A percentile compares a stretch with the other conserved stretches of the same genome.
phyloP scores from a whole-genome alignment of 2,888 invertebrate species.

The Fragum whitleyi region DNA sequence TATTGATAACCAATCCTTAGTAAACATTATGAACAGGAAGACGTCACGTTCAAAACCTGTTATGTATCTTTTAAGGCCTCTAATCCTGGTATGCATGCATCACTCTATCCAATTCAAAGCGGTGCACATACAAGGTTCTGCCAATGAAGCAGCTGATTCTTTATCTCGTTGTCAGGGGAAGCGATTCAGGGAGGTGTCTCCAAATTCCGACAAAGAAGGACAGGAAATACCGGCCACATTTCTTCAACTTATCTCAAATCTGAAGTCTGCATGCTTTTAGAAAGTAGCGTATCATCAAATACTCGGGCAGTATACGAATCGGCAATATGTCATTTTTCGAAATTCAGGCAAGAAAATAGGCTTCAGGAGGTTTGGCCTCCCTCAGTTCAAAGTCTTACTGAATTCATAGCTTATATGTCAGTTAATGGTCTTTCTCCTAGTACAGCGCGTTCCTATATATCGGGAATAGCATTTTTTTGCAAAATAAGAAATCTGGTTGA shows the following conservation, averaged over 20 bases:
- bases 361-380: slow-evolving; percentile 4
- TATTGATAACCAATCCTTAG: slow-evolving; percentile 33
- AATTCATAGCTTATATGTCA: slow-evolving; percentile 14
- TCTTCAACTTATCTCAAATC: not conserved
- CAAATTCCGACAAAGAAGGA: not conserved
- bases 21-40: slow-evolving; percentile 24
- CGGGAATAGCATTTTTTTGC: not conserved
- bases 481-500: not conserved
- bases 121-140: slow-evolving; percentile 8
- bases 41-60: slow-evolving; percentile 16
- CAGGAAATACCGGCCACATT: not conserved
- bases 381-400: not conserved
- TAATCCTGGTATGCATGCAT: slow-evolving; percentile 10
- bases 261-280: not conserved
- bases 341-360: not conserved
- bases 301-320: not conserved
- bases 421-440: not conserved
- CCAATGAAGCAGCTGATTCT: slow-evolving; percentile 18
- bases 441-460: not conserved
- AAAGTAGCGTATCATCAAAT: not conserved
- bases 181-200: not conserved
- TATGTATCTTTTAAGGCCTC: slow-evolving; percentile 23
- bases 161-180: slow-evolving; percentile 27
- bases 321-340: not conserved
- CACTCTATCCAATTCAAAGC: slow-evolving; percentile 6